Evolutionary conservation across 2,888 invertebrate genomes (phyloP).

Genomic region (Chorisops tibialis): DNA sequence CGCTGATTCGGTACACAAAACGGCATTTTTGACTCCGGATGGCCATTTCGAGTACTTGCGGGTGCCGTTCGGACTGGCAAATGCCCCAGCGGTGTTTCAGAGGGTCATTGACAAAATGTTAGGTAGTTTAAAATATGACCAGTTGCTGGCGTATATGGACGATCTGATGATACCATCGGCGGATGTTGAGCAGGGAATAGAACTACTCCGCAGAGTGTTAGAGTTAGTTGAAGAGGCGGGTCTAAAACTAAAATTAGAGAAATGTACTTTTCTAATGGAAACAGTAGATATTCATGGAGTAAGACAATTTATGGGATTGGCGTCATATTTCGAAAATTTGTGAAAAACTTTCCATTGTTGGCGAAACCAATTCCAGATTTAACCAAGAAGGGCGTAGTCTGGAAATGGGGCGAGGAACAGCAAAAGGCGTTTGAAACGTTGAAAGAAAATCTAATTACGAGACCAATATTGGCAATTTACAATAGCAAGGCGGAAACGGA

Average conservation of each 20-base stretch:
- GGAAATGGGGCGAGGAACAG: too few species aligned
- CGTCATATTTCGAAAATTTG: too few species aligned
- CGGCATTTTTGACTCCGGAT: conserved; percentile 37
- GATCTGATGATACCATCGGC: too few species aligned
- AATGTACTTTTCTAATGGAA: conserved; percentile 26
- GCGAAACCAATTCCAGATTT: too few species aligned
- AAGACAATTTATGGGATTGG: too few species aligned
- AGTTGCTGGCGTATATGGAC: conserved; percentile 26
- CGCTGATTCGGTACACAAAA: conserved; percentile 34
- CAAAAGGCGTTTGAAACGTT: too few species aligned
- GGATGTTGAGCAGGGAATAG: conserved; percentile 15
- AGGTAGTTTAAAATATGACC: neutral
- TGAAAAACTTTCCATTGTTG: too few species aligned
- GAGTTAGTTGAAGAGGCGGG: conserved; percentile 8
- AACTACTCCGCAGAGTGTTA: conserved; percentile 18
- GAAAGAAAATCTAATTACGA: too few species aligned
- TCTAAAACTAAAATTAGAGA: conserved; percentile 24
- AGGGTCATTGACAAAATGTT: conserved; percentile 25
- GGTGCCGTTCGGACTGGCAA: conserved; percentile 25
- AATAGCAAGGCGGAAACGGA: too few species aligned
- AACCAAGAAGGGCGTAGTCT: too few species aligned
- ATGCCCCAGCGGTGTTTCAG: too few species aligned
- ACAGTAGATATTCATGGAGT: too few species aligned
- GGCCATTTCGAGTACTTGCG: conserved; percentile 34
- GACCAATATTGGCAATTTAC: neutral